These are phyloP conservation scores for Lasioglossum marginatum DNA, from an alignment of 2,888 invertebrate species.

Conservation along the genomic window DNA sequence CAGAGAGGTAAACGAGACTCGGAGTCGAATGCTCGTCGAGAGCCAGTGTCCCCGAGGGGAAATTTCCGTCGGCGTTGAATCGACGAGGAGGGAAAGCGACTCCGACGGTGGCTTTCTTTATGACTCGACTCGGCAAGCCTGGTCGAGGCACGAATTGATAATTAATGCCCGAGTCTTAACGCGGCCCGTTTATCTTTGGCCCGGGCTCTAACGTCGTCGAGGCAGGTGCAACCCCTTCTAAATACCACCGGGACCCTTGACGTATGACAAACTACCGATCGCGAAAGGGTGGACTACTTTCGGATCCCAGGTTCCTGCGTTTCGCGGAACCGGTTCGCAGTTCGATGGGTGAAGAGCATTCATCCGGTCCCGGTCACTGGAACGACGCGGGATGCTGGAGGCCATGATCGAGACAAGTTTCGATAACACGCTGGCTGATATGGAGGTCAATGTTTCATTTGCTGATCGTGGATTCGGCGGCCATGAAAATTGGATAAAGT, in stretches of 20 bases:
- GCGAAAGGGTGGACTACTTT: conserved; percentile 81
- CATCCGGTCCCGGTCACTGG: neutral
- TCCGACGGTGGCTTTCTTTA: conserved; percentile 49
- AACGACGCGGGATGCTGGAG: neutral
- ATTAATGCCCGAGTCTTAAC: conserved; percentile 74
- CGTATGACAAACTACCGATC: conserved; percentile 82
- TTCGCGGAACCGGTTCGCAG: conserved; percentile 21
- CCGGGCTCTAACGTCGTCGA: conserved; percentile 68
- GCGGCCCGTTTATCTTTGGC: conserved; percentile 75
- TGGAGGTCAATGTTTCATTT: neutral
- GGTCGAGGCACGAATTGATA: conserved; percentile 63
- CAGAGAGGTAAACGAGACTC: conserved; percentile 20
- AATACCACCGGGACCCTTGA: conserved; percentile 68
- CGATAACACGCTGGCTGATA: neutral
- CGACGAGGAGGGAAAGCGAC: conserved; percentile 37
- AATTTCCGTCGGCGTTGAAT: conserved; percentile 64
- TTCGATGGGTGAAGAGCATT: neutral
- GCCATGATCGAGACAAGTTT: neutral
- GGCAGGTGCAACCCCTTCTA: conserved; percentile 78
- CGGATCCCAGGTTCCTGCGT: conserved; percentile 17
- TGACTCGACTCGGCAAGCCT: conserved; percentile 32
- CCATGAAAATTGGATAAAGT: neutral
- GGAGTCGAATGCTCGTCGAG: conserved; percentile 13
- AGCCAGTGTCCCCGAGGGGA: conserved; percentile 12
- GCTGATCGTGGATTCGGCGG: neutral